phyloP scores from a whole-genome alignment of 2,888 invertebrate species.

The Scaptomyza polygonia region DNA sequence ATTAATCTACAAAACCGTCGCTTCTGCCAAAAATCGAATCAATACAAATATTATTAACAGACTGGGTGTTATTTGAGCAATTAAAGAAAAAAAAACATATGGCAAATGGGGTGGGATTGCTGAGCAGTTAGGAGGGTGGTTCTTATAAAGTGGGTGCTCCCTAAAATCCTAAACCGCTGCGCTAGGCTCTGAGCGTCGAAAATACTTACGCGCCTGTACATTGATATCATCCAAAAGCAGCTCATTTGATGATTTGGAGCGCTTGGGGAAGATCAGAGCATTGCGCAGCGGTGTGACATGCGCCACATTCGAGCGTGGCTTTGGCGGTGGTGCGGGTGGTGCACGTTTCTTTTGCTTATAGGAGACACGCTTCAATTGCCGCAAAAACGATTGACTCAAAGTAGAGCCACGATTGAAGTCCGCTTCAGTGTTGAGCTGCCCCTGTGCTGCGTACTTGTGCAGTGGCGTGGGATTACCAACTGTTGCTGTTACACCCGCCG shows the following conservation, averaged over 20 bases:
- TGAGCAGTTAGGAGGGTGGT: conserved; percentile 17
- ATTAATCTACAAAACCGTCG: conserved; percentile 66
- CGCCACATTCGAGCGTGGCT: conserved; percentile 62
- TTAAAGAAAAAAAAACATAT: conserved; percentile 17
- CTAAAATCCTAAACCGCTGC: conserved; percentile 55
- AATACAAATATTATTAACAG: conserved; percentile 36
- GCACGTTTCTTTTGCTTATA: conserved; percentile 74
- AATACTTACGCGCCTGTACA: conserved; percentile 81
- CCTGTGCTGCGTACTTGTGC: conserved; percentile 71
- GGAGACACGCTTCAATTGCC: conserved; percentile 71
- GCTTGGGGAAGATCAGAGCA: conserved; percentile 75
- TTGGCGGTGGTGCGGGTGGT: conserved; percentile 67
- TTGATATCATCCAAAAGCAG: conserved; percentile 79
- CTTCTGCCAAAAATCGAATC: conserved; percentile 61
- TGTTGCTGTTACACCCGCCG: conserved; percentile 17
- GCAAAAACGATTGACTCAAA: conserved; percentile 84
- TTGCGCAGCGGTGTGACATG: conserved; percentile 66
- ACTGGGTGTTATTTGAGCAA: conserved; percentile 16
- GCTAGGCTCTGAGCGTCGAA: conserved; percentile 65
- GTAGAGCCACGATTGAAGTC: conserved; percentile 84
- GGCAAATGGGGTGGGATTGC: conserved; percentile 20
- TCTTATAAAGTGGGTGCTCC: conserved; percentile 38
- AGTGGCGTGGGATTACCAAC: conserved; percentile 21
- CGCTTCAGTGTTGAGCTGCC: conserved; percentile 63
- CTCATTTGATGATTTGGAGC: conserved; percentile 81